Conservation (phyloP, 2,797 vertebrate species). For the Coluber constrictor region DNA sequence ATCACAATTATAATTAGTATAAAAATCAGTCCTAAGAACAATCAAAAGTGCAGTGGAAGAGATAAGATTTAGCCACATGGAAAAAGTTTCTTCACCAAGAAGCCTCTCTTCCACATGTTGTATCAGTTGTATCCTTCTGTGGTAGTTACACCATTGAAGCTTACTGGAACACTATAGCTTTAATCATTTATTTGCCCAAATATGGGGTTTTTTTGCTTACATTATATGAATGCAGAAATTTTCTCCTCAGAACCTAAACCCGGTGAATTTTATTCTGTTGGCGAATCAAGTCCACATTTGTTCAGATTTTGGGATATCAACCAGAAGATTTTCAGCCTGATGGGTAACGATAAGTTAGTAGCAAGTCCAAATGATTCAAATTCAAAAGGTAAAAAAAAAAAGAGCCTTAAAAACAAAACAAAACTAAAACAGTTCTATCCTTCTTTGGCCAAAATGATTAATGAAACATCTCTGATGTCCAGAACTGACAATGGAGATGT, state of each 20-base stretch:
- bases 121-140: no score
- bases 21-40: no score
- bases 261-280: rapidly evolving
- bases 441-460: background rate
- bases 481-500: background rate
- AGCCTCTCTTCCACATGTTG: no score
- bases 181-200: background rate
- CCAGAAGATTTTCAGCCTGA: background rate
- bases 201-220: background rate
- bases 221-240: no score
- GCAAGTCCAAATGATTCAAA: background rate
- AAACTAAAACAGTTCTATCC: background rate
- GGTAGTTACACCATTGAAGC: no score
- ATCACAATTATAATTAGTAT: no score
- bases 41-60: no score
- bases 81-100: no score
- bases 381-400: background rate
- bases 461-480: background rate
- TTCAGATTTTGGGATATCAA: background rate
- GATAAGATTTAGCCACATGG: no score
- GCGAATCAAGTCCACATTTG: background rate
- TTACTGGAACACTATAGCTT: no score
- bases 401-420: background rate
- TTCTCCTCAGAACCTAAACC: background rate
- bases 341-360: background rate